Evolutionary conservation across 64 coral and sea anemone genomes (phyloP).

Genomic region (Dendrophyllia cribrosa): DNA sequence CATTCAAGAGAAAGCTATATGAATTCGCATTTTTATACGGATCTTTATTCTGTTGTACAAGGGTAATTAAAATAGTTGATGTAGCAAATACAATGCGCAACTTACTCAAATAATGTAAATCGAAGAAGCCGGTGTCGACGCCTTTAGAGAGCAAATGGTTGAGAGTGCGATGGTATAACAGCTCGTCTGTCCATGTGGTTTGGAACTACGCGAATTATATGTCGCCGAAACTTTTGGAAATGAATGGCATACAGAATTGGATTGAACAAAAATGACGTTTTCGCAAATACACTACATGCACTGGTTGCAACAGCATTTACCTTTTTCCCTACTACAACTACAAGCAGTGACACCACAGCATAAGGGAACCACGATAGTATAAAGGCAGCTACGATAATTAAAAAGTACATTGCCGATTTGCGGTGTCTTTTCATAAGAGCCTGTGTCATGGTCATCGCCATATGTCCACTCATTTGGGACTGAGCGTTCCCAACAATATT

Average conservation of each 20-base stretch:
- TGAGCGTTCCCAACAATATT: conserved; percentile 11
- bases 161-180: not conserved
- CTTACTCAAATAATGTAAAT: no score
- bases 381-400: conserved; percentile 32
- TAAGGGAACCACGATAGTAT: conserved; percentile 57
- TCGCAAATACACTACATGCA: conserved; percentile 55
- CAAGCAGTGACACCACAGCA: conserved; percentile 19
- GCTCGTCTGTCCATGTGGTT: not conserved
- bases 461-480: not conserved
- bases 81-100: no score
- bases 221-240: conserved; percentile 30
- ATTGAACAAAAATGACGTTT: conserved; percentile 37
- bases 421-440: conserved; percentile 32
- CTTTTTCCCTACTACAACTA: not conserved
- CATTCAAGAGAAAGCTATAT: no score
- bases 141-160: not conserved
- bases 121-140: no score
- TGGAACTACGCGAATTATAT: not conserved
- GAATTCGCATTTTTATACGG: no score
- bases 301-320: not conserved
- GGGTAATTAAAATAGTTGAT: no score
- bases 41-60: no score
- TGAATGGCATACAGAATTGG: conserved; percentile 63
- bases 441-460: conserved; percentile 8
- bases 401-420: conserved; percentile 34